These are phyloP conservation scores for Drosophila aff. DNA, from an alignment of 1,140 invertebrate genomes.

Conservation along the genomic window DNA sequence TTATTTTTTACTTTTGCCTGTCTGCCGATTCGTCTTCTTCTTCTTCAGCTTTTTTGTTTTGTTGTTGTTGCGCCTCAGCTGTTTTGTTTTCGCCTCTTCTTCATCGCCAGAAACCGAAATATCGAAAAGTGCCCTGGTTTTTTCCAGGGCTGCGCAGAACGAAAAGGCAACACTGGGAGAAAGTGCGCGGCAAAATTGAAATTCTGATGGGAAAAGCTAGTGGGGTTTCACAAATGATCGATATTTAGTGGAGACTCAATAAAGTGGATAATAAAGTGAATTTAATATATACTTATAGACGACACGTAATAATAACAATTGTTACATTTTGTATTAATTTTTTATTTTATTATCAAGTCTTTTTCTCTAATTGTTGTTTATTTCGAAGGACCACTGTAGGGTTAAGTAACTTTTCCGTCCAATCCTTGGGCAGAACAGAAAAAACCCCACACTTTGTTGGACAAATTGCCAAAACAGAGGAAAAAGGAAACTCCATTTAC, in stretches of 20 bases:
- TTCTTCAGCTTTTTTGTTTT: background rate
- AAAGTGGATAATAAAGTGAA: no score
- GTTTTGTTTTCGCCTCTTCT: slow-evolving; percentile 17
- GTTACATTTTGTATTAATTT: background rate
- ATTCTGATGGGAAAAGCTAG: background rate
- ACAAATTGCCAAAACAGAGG: slow-evolving; percentile 61
- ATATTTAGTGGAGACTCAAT: background rate
- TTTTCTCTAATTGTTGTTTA: background rate
- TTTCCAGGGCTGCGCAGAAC: slow-evolving; percentile 7
- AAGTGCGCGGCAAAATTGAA: slow-evolving; percentile 20
- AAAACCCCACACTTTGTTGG: slow-evolving; percentile 12
- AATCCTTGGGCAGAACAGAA: background rate
- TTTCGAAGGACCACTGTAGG: background rate
- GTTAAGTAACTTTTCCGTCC: slow-evolving; percentile 3
- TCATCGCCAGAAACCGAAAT: slow-evolving; percentile 10
- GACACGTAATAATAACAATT: background rate
- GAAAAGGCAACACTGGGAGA: slow-evolving; percentile 7
- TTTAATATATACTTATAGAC: background rate
- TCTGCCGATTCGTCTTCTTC: background rate
- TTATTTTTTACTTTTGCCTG: background rate
- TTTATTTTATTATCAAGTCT: background rate
- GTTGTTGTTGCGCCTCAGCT: slow-evolving; percentile 20
- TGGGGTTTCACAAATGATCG: slow-evolving; percentile 1
- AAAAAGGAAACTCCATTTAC: slow-evolving; percentile 72
- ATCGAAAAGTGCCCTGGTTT: slow-evolving; percentile 18